These are phyloP conservation scores for Patella pellucida DNA, from an alignment of 2,888 invertebrate species.

Conservation along the genomic window DNA sequence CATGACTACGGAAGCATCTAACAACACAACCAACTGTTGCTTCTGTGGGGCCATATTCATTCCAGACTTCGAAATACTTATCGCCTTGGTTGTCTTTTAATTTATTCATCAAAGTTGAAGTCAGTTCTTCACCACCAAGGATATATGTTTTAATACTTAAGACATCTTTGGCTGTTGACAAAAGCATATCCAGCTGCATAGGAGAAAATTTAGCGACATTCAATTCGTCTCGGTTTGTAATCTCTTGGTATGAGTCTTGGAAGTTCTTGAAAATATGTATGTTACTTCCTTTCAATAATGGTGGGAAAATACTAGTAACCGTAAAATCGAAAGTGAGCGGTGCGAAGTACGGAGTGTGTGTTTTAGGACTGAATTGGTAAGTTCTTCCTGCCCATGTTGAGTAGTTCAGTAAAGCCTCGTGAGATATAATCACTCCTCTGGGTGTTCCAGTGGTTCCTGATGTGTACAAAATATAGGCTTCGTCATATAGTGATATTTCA, in stretches of 20 bases:
- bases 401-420: neutral
- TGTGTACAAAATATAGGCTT: slow-evolving; percentile 9
- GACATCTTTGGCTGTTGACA: neutral
- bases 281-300: neutral
- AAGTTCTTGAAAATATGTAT: neutral
- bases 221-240: neutral
- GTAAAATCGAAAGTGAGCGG: neutral
- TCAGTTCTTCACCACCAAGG: slow-evolving; percentile 4
- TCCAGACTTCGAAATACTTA: neutral
- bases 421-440: slow-evolving; percentile 8
- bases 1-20: neutral
- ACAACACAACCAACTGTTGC: slow-evolving; percentile 7
- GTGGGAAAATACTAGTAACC: neutral
- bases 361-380: neutral
- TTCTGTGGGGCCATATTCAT: slow-evolving; percentile 3
- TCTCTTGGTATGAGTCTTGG: neutral
- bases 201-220: neutral
- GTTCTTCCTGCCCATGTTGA: neutral
- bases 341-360: neutral
- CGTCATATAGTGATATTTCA: neutral
- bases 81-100: neutral
- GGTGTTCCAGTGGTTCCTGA: slow-evolving; percentile 15
- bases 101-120: neutral
- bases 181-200: neutral
- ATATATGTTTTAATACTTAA: neutral